phyloP scores from a whole-genome alignment of 2,113 vertebrate genomes.

The Struthio camelus region DNA sequence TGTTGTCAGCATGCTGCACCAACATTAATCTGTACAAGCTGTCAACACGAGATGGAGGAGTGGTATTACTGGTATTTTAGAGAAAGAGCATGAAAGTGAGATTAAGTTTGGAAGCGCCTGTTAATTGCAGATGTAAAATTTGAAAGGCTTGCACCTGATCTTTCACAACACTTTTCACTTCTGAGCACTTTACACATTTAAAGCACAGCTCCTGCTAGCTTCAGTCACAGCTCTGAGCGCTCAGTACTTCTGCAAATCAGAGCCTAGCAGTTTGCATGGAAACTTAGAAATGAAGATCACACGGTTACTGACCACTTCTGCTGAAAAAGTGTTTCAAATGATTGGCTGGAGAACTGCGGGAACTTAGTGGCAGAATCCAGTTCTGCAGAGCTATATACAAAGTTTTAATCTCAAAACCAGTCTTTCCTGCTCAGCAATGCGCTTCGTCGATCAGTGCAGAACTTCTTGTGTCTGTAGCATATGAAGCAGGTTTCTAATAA shows the following conservation, averaged over 20 bases:
- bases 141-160: neutral
- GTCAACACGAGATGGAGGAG: neutral
- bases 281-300: neutral
- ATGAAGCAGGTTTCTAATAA: neutral
- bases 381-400: neutral
- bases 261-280: neutral
- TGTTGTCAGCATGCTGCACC: neutral
- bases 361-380: neutral
- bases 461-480: neutral
- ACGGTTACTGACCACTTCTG: neutral
- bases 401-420: neutral
- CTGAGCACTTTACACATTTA: neutral
- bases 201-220: neutral
- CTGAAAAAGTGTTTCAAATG: neutral
- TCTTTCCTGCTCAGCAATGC: neutral
- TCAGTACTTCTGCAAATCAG: neutral
- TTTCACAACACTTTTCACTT: neutral
- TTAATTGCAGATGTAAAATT: neutral
- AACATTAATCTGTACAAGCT: neutral
- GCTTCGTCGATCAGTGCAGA: neutral
- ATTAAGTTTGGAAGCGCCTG: neutral
- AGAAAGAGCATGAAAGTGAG: neutral
- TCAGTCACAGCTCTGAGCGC: neutral
- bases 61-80: neutral
- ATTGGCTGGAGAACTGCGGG: neutral